These are phyloP conservation scores for Arctia plantaginis DNA, from an alignment of 2,888 invertebrate genomes.

Conservation along the genomic window DNA sequence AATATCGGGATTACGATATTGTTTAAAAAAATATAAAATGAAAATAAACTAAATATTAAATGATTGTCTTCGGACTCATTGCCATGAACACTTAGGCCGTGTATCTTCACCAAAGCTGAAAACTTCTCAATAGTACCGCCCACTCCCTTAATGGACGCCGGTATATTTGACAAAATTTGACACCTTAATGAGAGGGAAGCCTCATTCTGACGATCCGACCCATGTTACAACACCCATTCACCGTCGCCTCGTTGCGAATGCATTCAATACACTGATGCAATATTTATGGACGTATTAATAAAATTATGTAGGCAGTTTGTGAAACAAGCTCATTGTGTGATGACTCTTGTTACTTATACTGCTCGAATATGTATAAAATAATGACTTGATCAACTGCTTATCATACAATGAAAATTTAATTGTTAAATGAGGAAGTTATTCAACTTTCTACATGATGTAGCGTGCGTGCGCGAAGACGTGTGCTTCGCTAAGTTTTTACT, in stretches of 20 bases:
- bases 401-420: slow-evolving; percentile 34
- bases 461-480: neutral
- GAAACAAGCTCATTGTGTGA: slow-evolving; percentile 43
- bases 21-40: neutral
- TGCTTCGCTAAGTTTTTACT: neutral
- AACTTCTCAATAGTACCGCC: slow-evolving; percentile 70
- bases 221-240: slow-evolving; percentile 51
- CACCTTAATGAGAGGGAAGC: slow-evolving; percentile 74
- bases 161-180: slow-evolving; percentile 80
- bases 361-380: slow-evolving; percentile 29
- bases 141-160: slow-evolving; percentile 74
- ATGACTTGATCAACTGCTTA: slow-evolving; percentile 24
- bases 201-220: slow-evolving; percentile 26
- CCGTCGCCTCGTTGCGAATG: slow-evolving; percentile 45
- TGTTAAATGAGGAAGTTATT: slow-evolving; percentile 22
- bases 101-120: slow-evolving; percentile 50
- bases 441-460: slow-evolving; percentile 20
- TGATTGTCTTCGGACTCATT: slow-evolving; percentile 41
- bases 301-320: slow-evolving; percentile 31
- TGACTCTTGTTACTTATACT: slow-evolving; percentile 23
- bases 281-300: slow-evolving; percentile 27
- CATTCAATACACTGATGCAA: slow-evolving; percentile 38
- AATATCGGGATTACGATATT: neutral
- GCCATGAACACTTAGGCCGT: slow-evolving; percentile 36
- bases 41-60: neutral